These are phyloP conservation scores for Endomychus coccineus DNA, from an alignment of 2,888 invertebrate species.

Conservation along the genomic window DNA sequence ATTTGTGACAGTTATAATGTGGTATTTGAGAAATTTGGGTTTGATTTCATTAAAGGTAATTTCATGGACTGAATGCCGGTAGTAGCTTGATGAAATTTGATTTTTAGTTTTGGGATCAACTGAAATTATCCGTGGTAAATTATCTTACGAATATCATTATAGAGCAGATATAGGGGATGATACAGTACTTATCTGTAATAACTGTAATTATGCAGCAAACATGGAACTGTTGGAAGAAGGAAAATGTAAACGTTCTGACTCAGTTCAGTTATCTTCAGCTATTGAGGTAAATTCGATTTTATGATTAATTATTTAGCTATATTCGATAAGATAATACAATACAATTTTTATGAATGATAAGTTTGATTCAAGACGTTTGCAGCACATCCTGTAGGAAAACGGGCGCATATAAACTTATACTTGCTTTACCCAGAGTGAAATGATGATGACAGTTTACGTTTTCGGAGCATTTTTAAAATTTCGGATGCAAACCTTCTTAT, in stretches of 20 bases:
- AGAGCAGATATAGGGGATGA: conserved; percentile 75
- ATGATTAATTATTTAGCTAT: too few species aligned
- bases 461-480: too few species aligned
- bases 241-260: conserved; percentile 45
- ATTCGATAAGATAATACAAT: too few species aligned
- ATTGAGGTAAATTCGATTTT: conserved; percentile 51
- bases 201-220: conserved; percentile 54
- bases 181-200: conserved; percentile 54
- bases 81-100: not conserved
- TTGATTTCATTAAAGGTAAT: conserved; percentile 66
- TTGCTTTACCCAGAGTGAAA: too few species aligned
- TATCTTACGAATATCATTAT: conserved; percentile 91
- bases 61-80: not conserved
- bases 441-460: too few species aligned
- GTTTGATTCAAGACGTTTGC: too few species aligned
- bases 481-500: too few species aligned
- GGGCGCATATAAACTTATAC: too few species aligned
- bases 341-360: too few species aligned
- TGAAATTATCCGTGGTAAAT: conserved; percentile 77
- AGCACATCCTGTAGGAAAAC: too few species aligned
- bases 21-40: conserved; percentile 60
- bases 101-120: conserved; percentile 60
- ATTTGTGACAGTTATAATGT: conserved; percentile 58
- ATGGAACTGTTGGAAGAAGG: conserved; percentile 40
- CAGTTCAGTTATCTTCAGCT: conserved; percentile 39